Percentiles rank a stretch among this genome's conserved stretches.
Evolutionary conservation across 2,797 vertebrate species (phyloP).

Genomic region (Masticophis lateralis): DNA sequence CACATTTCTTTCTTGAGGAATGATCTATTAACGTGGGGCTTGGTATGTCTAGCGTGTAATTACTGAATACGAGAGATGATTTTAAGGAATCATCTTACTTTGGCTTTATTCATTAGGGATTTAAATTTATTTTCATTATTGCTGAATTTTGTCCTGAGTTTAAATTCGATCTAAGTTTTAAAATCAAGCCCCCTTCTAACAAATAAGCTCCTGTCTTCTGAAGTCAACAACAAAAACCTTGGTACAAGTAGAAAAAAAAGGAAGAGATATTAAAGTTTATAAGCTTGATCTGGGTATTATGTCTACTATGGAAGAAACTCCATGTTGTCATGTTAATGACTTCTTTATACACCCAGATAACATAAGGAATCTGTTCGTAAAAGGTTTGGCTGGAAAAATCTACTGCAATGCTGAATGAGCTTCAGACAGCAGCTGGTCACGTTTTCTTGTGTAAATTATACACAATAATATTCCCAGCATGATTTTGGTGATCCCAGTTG

Average conservation of each 20-base stretch:
- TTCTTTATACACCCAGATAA: neutral
- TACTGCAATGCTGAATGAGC: slow-evolving; percentile 11
- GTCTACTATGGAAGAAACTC: neutral
- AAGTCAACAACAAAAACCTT: neutral
- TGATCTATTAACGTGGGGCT: neutral
- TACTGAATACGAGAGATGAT: neutral
- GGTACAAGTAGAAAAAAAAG: neutral
- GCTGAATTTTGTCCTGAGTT: neutral
- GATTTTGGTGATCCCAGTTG: slow-evolving; percentile 16
- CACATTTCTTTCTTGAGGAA: neutral
- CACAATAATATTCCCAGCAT: slow-evolving; percentile 15
- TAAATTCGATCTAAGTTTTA: neutral
- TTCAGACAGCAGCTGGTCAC: neutral
- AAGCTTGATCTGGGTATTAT: neutral
- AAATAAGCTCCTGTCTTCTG: neutral
- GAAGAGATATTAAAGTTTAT: neutral
- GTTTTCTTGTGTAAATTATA: neutral
- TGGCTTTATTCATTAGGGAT: neutral
- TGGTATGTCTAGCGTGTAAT: neutral
- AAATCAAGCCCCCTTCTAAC: neutral
- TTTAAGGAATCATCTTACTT: neutral
- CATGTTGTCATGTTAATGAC: neutral
- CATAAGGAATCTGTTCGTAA: neutral
- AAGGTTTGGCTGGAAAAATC: neutral
- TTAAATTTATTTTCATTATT: neutral